Conservation (phyloP, 2,888 invertebrate species). For the Carcina quercana region DNA sequence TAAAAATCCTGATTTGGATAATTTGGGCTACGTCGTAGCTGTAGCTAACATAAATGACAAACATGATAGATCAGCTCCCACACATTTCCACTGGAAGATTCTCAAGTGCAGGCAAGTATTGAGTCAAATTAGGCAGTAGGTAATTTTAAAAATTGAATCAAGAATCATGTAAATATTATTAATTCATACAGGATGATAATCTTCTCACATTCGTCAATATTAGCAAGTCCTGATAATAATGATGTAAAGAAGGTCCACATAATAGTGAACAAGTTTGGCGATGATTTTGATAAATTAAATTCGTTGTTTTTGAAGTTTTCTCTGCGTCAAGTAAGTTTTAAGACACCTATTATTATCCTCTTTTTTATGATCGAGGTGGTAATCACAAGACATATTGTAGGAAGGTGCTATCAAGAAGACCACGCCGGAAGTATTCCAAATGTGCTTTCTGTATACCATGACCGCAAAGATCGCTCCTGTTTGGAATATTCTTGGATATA, state of each 20-base stretch:
- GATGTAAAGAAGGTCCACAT: constrained; percentile 54
- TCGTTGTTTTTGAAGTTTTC: constrained; percentile 54
- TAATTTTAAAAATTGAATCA: too few relatives aligned
- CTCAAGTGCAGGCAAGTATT: constrained; percentile 59
- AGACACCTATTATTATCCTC: too few relatives aligned
- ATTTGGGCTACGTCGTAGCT: constrained; percentile 46
- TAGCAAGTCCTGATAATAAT: constrained; percentile 55
- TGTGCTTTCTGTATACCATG: constrained; percentile 58
- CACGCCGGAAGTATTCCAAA: constrained; percentile 40
- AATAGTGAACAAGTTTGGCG: constrained; percentile 47
- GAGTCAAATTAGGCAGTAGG: too few relatives aligned
- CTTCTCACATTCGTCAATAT: constrained; percentile 54
- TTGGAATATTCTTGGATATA: constrained; percentile 49
- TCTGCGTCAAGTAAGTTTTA: constrained; percentile 47
- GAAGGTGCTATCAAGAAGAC: constrained; percentile 37
- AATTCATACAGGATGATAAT: constrained; percentile 55
- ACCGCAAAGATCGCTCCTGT: constrained; percentile 53
- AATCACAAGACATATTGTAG: constrained; percentile 25
- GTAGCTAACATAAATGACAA: constrained; percentile 54
- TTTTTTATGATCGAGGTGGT: not conserved
- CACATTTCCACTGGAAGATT: constrained; percentile 64
- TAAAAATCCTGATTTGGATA: constrained; percentile 46
- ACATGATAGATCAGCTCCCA: constrained; percentile 63
- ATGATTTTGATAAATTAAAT: constrained; percentile 50
- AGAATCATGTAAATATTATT: too few relatives aligned